phyloP scores from a whole-genome alignment of 2,888 invertebrate genomes.

The Amphipoea oculea region DNA sequence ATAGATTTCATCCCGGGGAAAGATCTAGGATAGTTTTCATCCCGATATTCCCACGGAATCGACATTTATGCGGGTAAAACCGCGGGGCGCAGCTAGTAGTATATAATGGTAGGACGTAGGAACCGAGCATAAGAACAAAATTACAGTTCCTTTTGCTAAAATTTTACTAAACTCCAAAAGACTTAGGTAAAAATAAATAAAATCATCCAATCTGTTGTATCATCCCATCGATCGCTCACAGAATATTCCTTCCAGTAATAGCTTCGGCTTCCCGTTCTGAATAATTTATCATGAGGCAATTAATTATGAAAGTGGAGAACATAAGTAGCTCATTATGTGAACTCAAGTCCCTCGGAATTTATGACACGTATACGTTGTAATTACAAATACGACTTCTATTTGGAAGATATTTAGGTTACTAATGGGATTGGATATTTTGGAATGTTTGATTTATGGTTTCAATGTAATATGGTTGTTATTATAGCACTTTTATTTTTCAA shows the following conservation, averaged over 20 bases:
- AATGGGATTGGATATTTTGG: neutral
- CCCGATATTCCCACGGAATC: too few species aligned
- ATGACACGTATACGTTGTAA: slow-evolving; percentile 57
- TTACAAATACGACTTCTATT: slow-evolving; percentile 47
- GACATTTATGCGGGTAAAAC: too few species aligned
- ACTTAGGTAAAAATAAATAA: neutral
- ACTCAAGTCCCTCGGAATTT: slow-evolving; percentile 67
- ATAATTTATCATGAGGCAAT: slow-evolving; percentile 77
- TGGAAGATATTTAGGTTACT: slow-evolving; percentile 18
- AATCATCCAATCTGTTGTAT: neutral
- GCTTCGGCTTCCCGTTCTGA: slow-evolving; percentile 67
- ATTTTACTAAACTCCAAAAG: neutral
- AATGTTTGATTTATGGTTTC: neutral
- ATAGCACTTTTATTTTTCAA: neutral
- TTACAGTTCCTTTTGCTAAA: neutral
- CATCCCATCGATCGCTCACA: slow-evolving; percentile 53
- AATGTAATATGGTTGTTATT: neutral
- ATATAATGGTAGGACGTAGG: too few species aligned
- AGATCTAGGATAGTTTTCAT: too few species aligned
- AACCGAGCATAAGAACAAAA: neutral
- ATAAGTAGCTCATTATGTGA: slow-evolving; percentile 74
- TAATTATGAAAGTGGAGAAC: slow-evolving; percentile 75
- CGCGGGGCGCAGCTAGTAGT: too few species aligned
- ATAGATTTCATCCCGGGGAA: too few species aligned
- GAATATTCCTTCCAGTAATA: slow-evolving; percentile 63